Base-by-base conservation (phyloP, 2,797 vertebrate species). In the Muraenolepis orangiensis region DNA sequence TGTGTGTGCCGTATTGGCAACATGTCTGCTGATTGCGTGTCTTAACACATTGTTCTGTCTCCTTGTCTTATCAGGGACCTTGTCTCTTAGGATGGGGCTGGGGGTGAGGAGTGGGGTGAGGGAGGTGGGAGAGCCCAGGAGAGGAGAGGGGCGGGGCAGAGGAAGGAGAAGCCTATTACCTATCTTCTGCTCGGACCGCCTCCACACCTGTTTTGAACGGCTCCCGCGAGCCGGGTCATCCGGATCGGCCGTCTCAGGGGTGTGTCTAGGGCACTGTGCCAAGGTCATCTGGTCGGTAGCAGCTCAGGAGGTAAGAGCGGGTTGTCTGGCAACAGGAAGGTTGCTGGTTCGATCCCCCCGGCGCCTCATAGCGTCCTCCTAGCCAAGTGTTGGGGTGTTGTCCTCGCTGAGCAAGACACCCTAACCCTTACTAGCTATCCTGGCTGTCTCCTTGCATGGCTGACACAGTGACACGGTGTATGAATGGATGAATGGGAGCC, bases 21-120 rank as follows among this genome's bases (percentile, higher is more conserved):
- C 69, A 70, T 77, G 75, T 83, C 76, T 70, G 29, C 66, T 40
- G 64, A 67, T 74, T 0, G 26, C 74, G 71, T 72, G 80, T 83
- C 79, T 79, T 72, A 57, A 51, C 66, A 73, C 30, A 66, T 79
- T 8, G 14, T 75, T 72, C 31, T 69, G 74, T 76, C 69, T 72
- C 23, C 8, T 72, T 16, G 66, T 68, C 74, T 78, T 74, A 82
- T 85, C 70, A 32, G 64, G 26, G 46, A 51, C 10, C 16, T 26
- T 71, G 75, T 74, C 38, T 26, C 30, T 28, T 34, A 51, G 46
- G 73, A 28, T 36, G 11, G 68, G 28, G 64, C 11, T 1, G 16
- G 42, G 42, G 42, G 42, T 46, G 42, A 46, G 51, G 7, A 20
- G 51, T n/a, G 51, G 51, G 51, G 51, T n/a, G n/a, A n/a, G n/a